phyloP scores from a whole-genome alignment of 1,140 invertebrate genomes.

The Latrodectus geometricus region DNA sequence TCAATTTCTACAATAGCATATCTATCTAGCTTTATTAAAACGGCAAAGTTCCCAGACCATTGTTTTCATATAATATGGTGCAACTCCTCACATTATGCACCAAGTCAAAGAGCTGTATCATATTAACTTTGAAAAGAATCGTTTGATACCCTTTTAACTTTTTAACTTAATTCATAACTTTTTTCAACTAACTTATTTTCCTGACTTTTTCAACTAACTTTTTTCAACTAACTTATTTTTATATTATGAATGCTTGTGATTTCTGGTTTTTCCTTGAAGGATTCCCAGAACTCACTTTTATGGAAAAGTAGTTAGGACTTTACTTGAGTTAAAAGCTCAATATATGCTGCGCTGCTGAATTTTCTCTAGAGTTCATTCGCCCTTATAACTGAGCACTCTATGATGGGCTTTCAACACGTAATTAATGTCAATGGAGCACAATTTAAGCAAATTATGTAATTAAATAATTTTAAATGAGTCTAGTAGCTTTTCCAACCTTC shows the following conservation, averaged over 20 bases:
- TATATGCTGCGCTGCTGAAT: background rate
- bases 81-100: background rate
- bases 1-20: background rate
- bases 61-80: background rate
- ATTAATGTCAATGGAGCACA: background rate
- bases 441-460: background rate
- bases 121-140: background rate
- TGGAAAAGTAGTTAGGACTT: background rate
- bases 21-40: background rate
- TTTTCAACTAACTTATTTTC: too few species aligned
- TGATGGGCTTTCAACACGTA: background rate
- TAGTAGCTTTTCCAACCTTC: background rate
- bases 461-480: background rate
- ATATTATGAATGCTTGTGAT: background rate
- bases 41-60: background rate
- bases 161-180: too few species aligned
- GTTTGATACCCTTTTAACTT: too few species aligned
- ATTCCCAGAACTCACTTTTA: background rate
- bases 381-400: background rate
- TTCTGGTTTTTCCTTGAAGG: background rate
- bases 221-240: too few species aligned
- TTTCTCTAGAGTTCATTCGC: background rate
- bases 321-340: background rate
- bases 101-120: background rate
- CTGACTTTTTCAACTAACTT: too few species aligned